Conservation (phyloP, 2,113 vertebrate species). For the Pachyramphus minor region DNA sequence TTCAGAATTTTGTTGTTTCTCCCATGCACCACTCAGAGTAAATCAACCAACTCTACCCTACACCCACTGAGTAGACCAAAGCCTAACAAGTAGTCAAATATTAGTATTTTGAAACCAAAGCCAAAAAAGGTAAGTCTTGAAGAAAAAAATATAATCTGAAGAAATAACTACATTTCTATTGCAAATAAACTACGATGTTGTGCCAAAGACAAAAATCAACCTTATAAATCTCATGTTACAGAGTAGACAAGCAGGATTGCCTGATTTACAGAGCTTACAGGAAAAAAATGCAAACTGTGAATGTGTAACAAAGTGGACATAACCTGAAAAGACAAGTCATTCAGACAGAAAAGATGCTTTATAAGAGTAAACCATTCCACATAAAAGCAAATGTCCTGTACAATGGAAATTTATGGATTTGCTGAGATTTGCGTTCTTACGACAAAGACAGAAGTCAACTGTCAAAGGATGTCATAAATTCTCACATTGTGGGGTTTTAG, state of each 20-base stretch:
- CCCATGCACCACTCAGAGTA: background rate
- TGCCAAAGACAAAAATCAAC: background rate
- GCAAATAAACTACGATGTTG: background rate
- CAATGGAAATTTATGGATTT: background rate
- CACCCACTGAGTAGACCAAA: background rate
- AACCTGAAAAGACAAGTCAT: slow-evolving; percentile 46
- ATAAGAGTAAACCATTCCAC: background rate
- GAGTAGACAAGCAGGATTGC: background rate
- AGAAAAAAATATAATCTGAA: background rate
- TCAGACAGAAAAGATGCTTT: background rate
- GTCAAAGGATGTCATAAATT: background rate
- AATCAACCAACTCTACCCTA: background rate
- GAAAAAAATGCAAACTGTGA: background rate
- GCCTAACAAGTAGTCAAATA: background rate
- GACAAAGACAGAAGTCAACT: background rate
- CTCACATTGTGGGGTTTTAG: background rate
- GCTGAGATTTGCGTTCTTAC: background rate
- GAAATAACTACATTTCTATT: background rate
- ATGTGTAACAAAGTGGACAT: slow-evolving; percentile 17
- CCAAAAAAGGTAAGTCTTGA: background rate
- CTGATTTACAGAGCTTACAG: background rate
- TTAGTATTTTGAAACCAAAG: background rate
- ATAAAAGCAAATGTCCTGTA: background rate
- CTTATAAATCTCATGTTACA: background rate
- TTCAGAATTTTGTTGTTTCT: background rate